Base-by-base conservation (phyloP, 2,797 vertebrate genomes). In the Bucorvus abyssinicus region DNA sequence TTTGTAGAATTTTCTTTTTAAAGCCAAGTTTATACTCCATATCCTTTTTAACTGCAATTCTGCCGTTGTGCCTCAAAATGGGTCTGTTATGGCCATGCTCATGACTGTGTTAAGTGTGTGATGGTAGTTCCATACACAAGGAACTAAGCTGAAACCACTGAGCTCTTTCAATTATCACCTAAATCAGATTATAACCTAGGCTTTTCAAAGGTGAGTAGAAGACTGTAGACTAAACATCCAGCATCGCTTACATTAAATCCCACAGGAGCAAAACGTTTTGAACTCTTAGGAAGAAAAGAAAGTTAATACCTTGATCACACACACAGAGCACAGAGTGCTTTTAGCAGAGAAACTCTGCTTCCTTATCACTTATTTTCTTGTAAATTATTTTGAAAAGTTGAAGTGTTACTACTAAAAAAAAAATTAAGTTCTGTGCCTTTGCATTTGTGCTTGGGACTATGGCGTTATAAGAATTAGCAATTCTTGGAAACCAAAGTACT, bases 161-260 rank as follows among this genome's bases (percentile, higher is more conserved):
- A 88, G 65, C 44, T 91, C 70, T 90, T 93, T 88, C 65, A 81
- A 34, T 91, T 94, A 82, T 81, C 69, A 94, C 24, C 76, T 79
- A 90, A 96, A 91, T 91, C 92, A 95, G 94, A 94, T 95, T 95
- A 90, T 61, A 92, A 79, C 13, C 44, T 52, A 30, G 23, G 36
- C 34, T 86, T 92, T 94, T 88, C 69, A 91, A 81, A 96, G 57
- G 59, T 93, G 87, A 96, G 90, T 10, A 57, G 79, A 89, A 78
- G 13, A 24, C 50, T 56, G 45, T 61, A 88, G 79, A 93, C 87
- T 81, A 92, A 93, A 81, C 64, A 91, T 59, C 45, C 61, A 92
- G 76, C 73, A 93, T 76, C 76, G 68, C 53, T 96, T 91, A 83
- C 55, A 69, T 91, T 52, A 79, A 82, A 80, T 85, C 75, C 67